A percentile compares a stretch with the other conserved stretches of the same genome.
Evolutionary conservation across 2,888 invertebrate species (phyloP).

Genomic region (Heliconius aoede): DNA sequence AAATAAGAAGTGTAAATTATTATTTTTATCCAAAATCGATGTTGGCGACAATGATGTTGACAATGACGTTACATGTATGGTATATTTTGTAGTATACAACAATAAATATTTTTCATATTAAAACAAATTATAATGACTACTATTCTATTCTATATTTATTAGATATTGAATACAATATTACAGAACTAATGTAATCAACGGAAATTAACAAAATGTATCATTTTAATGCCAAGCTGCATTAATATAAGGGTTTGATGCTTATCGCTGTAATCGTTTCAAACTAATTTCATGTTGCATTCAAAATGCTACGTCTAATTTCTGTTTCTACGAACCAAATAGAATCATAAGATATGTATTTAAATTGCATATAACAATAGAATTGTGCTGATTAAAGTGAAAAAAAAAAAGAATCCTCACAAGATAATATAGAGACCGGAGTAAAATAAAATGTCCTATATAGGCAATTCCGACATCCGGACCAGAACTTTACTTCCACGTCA

Average conservation of each 20-base stretch:
- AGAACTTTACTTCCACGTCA: slow-evolving; percentile 57
- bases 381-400: neutral
- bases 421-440: slow-evolving; percentile 12
- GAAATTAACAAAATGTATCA: slow-evolving; percentile 47
- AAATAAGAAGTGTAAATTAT: neutral
- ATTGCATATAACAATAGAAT: neutral
- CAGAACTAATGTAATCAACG: slow-evolving; percentile 42
- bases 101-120: slow-evolving; percentile 2
- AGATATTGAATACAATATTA: slow-evolving; percentile 13
- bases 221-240: slow-evolving; percentile 37
- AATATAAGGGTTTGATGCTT: slow-evolving; percentile 56
- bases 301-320: slow-evolving; percentile 37
- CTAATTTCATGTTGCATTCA: slow-evolving; percentile 60
- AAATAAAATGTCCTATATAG: slow-evolving; percentile 59
- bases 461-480: slow-evolving; percentile 78
- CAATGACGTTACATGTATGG: neutral
- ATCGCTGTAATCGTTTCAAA: slow-evolving; percentile 72
- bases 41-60: neutral
- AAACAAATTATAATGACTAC: neutral
- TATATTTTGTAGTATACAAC: neutral
- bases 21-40: too few species aligned
- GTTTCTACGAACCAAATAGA: slow-evolving; percentile 25
- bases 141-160: neutral
- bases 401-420: neutral
- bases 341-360: neutral